Evolutionary conservation across 2,113 vertebrate species (phyloP).

Genomic region (Rhynchopsitta pachyrhyncha): DNA sequence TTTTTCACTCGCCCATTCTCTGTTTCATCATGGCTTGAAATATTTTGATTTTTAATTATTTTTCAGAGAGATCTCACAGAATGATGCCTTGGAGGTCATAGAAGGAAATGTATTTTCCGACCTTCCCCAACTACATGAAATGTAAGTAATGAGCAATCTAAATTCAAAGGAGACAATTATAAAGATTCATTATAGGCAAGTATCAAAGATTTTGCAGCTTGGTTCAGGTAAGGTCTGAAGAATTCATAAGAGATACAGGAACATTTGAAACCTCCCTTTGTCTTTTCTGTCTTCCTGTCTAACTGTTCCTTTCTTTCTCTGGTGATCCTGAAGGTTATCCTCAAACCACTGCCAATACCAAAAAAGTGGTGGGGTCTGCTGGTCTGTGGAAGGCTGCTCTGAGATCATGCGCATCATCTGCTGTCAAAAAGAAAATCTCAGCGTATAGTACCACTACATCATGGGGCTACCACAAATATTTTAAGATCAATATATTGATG

Average conservation of each 20-base stretch:
- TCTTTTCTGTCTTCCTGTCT: background rate
- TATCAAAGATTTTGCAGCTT: background rate
- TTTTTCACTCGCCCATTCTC: background rate
- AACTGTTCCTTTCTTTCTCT: background rate
- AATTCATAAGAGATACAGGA: background rate
- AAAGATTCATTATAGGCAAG: background rate
- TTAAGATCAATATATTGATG: background rate
- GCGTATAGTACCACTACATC: background rate
- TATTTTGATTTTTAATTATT: constrained; percentile 51
- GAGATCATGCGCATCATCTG: background rate
- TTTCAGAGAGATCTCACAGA: constrained; percentile 83
- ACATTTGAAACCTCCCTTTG: background rate
- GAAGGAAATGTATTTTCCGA: constrained; percentile 79
- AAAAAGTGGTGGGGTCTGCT: background rate
- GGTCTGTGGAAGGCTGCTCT: background rate
- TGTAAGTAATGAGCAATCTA: constrained; percentile 75
- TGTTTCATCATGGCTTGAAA: background rate
- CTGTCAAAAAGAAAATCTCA: background rate
- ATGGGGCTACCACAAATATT: background rate
- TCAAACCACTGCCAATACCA: background rate
- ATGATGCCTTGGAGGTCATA: constrained; percentile 80
- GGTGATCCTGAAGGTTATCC: background rate
- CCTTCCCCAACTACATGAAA: constrained; percentile 80
- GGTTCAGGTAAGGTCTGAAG: background rate
- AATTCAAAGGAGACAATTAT: constrained; percentile 18